Conservation (phyloP, 2,888 invertebrate genomes). For the Blastobasis adustella region DNA sequence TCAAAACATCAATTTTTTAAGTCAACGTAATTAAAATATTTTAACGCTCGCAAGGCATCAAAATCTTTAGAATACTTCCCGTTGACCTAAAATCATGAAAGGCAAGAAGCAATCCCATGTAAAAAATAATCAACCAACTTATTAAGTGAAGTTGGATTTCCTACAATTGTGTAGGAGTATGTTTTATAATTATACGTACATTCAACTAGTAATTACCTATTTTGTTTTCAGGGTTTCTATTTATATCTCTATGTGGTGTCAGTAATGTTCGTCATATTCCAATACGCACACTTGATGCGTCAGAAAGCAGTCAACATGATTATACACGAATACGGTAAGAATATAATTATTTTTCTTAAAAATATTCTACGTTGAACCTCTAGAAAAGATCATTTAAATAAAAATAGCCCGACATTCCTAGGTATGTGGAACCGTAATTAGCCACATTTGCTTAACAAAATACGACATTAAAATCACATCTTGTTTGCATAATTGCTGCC, state of each 20-base stretch:
- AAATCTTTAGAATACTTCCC: no score
- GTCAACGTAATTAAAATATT: no score
- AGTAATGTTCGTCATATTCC: slow-evolving; percentile 83
- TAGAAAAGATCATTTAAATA: not conserved
- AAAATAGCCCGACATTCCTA: slow-evolving; percentile 2
- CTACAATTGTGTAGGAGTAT: no score
- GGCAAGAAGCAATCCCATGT: no score
- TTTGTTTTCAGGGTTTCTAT: slow-evolving; percentile 82
- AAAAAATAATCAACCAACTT: no score
- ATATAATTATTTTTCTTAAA: not conserved
- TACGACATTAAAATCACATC: slow-evolving; percentile 73
- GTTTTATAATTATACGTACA: no score
- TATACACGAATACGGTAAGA: slow-evolving; percentile 67
- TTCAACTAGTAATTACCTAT: not conserved
- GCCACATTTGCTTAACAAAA: slow-evolving; percentile 69
- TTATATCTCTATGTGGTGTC: slow-evolving; percentile 86
- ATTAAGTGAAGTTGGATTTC: no score
- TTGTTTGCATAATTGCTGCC: slow-evolving; percentile 66
- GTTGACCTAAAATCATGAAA: no score
- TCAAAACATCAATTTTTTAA: no score
- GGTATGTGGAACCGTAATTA: slow-evolving; percentile 45
- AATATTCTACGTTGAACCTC: slow-evolving; percentile 1
- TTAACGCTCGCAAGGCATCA: no score
- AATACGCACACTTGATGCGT: slow-evolving; percentile 79
- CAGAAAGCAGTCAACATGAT: slow-evolving; percentile 78